A percentile compares a stretch with the other conserved stretches of the same genome.
Conservation (phyloP, 2,113 vertebrate genomes). For the Megaptera novaeangliae region DNA sequence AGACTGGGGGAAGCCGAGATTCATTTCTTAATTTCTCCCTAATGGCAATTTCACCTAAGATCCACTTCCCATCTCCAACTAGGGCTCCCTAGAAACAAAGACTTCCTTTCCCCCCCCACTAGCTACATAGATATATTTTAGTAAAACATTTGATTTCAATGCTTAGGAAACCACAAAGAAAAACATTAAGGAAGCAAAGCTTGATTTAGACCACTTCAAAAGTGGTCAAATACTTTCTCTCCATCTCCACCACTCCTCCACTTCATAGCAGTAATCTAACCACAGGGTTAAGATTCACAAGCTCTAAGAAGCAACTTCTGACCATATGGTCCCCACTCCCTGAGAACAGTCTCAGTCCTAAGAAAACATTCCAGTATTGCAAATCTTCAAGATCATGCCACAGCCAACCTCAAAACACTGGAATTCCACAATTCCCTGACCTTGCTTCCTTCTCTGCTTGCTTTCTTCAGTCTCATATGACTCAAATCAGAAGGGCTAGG, state of each 20-base stretch:
- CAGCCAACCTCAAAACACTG: neutral
- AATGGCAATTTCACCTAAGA: neutral
- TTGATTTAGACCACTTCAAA: constrained; percentile 13
- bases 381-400: neutral
- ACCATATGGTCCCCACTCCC: neutral
- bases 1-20: neutral
- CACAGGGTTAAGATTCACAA: neutral
- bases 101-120: neutral
- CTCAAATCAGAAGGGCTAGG: neutral
- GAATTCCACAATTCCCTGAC: neutral
- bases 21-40: neutral
- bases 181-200: neutral
- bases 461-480: neutral
- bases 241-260: neutral
- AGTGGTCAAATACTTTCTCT: neutral
- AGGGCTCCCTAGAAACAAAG: neutral
- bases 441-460: neutral
- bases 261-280: neutral
- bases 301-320: neutral
- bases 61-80: too few relatives aligned
- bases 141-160: neutral
- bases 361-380: neutral
- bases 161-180: neutral
- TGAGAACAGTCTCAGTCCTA: neutral
- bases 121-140: neutral